phyloP scores from a whole-genome alignment of 1,140 invertebrate genomes.

The Trichonephila clavipes region DNA sequence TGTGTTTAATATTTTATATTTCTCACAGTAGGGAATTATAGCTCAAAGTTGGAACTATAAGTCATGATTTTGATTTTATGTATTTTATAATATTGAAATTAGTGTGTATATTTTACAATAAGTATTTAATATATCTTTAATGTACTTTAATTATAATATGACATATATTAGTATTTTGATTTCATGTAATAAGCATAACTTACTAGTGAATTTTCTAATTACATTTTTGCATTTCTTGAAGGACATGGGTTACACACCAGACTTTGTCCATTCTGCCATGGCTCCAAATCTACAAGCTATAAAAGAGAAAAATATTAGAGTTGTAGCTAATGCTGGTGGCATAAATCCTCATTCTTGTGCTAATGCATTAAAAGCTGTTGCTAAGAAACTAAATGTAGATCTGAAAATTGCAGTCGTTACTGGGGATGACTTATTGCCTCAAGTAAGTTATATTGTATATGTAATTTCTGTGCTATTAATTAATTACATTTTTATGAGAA shows the following conservation, averaged over 20 bases:
- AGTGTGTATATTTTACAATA: too few relatives aligned
- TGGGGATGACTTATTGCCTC: constrained; percentile 82
- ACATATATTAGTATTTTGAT: too few relatives aligned
- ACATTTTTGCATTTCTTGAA: constrained; percentile 70
- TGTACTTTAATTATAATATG: too few relatives aligned
- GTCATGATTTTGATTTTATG: too few relatives aligned
- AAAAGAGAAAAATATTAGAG: constrained; percentile 82
- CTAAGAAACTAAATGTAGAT: constrained; percentile 80
- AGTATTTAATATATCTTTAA: too few relatives aligned
- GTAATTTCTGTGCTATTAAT: not conserved
- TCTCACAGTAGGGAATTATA: too few relatives aligned
- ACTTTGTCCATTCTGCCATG: constrained; percentile 82
- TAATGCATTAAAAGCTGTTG: constrained; percentile 80
- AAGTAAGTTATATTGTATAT: constrained; percentile 76
- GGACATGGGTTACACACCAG: constrained; percentile 83
- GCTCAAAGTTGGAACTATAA: too few relatives aligned
- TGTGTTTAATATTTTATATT: too few relatives aligned
- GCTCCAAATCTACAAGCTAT: constrained; percentile 82
- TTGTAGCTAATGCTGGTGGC: constrained; percentile 84
- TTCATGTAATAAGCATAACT: too few relatives aligned
- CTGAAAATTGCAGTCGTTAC: constrained; percentile 82
- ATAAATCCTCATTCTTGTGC: constrained; percentile 83
- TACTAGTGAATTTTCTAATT: not conserved
- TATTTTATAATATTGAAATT: too few relatives aligned
- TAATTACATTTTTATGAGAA: not conserved